Evolutionary conservation across 2,113 vertebrate species (phyloP).

Genomic region (Brienomyrus brachyistius): DNA sequence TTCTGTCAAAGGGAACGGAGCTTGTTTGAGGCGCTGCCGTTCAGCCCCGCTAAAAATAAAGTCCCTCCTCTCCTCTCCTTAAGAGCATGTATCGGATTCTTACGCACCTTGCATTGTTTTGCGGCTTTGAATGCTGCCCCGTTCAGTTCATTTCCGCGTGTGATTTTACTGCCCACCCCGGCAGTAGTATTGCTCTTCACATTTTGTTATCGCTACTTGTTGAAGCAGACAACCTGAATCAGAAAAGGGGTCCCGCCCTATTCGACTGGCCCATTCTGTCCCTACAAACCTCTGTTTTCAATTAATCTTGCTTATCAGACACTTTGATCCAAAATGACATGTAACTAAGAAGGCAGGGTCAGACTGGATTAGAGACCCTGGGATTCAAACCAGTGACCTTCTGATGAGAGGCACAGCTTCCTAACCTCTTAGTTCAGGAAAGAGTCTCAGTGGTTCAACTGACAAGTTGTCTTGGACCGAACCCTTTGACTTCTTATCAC

Average conservation of each 20-base stretch:
- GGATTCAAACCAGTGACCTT: not conserved
- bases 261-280: not conserved
- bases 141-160: not conserved
- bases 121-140: not conserved
- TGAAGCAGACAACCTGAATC: not conserved
- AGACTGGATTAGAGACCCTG: not conserved
- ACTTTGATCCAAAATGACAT: not conserved
- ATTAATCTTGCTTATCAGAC: not conserved
- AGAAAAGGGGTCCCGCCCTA: not conserved
- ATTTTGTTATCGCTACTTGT: not conserved
- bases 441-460: not conserved
- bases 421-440: not conserved
- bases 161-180: not conserved
- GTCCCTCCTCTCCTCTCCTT: slow-evolving; percentile 8
- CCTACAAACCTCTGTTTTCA: not conserved
- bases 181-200: not conserved
- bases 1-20: not conserved
- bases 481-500: not conserved
- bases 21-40: not conserved
- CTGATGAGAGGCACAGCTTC: not conserved
- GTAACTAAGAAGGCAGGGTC: not conserved
- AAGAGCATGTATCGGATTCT: slow-evolving; percentile 1
- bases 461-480: not conserved
- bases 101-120: slow-evolving; percentile 6
- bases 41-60: slow-evolving; percentile 10